Conservation (phyloP, 2,888 invertebrate species). For the Drosophila meridiana region DNA sequence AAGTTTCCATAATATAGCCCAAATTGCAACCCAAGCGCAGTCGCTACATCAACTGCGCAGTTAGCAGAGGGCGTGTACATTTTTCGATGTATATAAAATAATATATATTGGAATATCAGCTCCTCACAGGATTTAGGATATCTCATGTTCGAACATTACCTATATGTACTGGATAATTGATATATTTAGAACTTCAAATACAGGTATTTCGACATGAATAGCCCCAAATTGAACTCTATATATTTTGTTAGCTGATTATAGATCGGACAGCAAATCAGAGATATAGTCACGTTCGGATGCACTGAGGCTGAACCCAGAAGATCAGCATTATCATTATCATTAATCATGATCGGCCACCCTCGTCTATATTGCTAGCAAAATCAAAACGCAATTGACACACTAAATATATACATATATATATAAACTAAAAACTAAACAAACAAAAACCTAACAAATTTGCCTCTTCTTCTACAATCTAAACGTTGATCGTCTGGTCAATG, state of each 20-base stretch:
- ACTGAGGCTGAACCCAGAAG: conserved; percentile 9
- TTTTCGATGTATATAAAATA: too few relatives aligned
- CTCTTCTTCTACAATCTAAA: not conserved
- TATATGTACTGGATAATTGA: too few relatives aligned
- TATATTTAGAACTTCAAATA: not conserved
- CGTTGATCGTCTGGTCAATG: conserved; percentile 33
- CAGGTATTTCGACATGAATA: too few relatives aligned
- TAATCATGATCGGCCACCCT: not conserved
- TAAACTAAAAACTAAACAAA: not conserved
- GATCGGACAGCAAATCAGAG: conserved; percentile 3
- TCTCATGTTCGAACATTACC: too few relatives aligned
- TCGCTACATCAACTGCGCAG: too few relatives aligned
- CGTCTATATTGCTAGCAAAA: conserved; percentile 2
- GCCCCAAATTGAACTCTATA: not conserved
- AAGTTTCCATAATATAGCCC: too few relatives aligned
- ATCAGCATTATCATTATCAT: conserved; percentile 22
- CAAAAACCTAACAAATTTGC: not conserved
- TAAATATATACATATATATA: not conserved
- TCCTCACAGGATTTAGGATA: too few relatives aligned
- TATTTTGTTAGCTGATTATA: not conserved
- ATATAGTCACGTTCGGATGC: conserved; percentile 17
- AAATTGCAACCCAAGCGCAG: too few relatives aligned
- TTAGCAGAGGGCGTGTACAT: too few relatives aligned
- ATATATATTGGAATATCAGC: too few relatives aligned
- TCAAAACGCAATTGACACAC: conserved; percentile 39